Conservation (phyloP, 2,888 invertebrate genomes). For the Laspeyria flexula region DNA sequence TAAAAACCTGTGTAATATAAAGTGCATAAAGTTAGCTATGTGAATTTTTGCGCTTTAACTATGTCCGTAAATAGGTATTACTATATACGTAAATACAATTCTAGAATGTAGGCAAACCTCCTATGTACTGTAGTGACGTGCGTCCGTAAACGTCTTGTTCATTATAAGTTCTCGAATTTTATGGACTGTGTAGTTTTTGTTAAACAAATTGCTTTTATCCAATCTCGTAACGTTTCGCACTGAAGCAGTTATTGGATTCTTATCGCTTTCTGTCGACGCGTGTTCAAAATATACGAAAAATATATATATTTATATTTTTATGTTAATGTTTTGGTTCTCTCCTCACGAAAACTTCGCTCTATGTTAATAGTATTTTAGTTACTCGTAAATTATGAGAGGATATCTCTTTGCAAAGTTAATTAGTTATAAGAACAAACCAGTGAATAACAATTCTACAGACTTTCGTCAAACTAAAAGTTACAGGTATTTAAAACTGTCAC, state of each 20-base stretch:
- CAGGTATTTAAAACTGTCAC: not conserved
- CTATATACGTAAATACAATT: not conserved
- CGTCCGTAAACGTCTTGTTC: constrained; percentile 17
- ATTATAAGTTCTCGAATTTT: constrained; percentile 34
- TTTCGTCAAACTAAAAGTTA: not conserved
- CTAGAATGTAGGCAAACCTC: constrained; percentile 7
- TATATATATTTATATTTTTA: constrained; percentile 35
- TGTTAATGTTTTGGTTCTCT: constrained; percentile 27
- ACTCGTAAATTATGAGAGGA: constrained; percentile 19
- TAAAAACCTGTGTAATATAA: not conserved
- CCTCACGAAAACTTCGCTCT: constrained; percentile 12
- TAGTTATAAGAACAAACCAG: not conserved
- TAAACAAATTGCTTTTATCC: constrained; percentile 44
- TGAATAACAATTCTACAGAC: not conserved
- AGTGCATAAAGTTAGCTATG: not conserved
- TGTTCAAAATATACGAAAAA: constrained; percentile 38
- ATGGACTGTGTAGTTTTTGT: constrained; percentile 39
- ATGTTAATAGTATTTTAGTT: constrained; percentile 9
- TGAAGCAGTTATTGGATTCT: constrained; percentile 68
- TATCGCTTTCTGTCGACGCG: constrained; percentile 56
- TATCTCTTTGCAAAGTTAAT: constrained; percentile 1
- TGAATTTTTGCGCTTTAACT: not conserved
- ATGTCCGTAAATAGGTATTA: not conserved
- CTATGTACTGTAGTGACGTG: constrained; percentile 11
- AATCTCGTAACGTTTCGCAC: constrained; percentile 43